Evolutionary conservation across 2,888 invertebrate genomes (phyloP), one percentile per base, ranked within the genome.

Genomic region (Drosophila meridiana): DNA sequence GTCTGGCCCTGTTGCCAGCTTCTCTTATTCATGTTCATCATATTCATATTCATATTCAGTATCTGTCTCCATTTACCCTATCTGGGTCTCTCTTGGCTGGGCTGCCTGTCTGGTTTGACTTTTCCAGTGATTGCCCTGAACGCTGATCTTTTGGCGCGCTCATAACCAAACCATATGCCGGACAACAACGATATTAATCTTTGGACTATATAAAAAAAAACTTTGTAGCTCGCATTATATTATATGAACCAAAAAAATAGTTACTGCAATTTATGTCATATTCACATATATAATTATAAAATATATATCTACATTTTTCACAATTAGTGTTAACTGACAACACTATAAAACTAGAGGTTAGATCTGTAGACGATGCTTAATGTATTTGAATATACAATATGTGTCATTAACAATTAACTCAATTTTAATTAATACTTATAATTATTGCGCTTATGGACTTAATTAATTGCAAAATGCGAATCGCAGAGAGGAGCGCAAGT

Each of bases 151-250:
- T 58, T 56, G 64, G 36, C 60, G 63, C 63, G 64, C 62, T 76
- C 76, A 64, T 73, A 77, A 62, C 68, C 52, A 52, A 68, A 61
- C 73, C 80, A 73, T 65, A 67, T 73, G 81, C 56, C 71, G 70
- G 70, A 78, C 59, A 69, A 38, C 50, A 63, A 30, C 43, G 53
- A 48, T 52, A 34, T 47, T 48, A 43, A 42, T 14, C 53, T 53
- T 28, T 50, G 28, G 32, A 47, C 58, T 52, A 4, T 28, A 20
- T 26, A 14, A 47, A 40, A 47, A 40, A 42, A 57, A 50, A 50
- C 5, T 9, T 47, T 30, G 28, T 36, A 14, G 26, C 48, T 34
- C 40, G 11, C n/a, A 30, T 11, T 40, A 47, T 6, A 20, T 47
- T 40, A 47, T 20, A 20, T 40, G 20, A 9, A n/a, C 20, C 11